Percentiles rank a stretch among this genome's conserved stretches.
These are phyloP conservation scores for Helleia helle DNA, from an alignment of 2,888 invertebrate genomes.

Conservation along the genomic window DNA sequence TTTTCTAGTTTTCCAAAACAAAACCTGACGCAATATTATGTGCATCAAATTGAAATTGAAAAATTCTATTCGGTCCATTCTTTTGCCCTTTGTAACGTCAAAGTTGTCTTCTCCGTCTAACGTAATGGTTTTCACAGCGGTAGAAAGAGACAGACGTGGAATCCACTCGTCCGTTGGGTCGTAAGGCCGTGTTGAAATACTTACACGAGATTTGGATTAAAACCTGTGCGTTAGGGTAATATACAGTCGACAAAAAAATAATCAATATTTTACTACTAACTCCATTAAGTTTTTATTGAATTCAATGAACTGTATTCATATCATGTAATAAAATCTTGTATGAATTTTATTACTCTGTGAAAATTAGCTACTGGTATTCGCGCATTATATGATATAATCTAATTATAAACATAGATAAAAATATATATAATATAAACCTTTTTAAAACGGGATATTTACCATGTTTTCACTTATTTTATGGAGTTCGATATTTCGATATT, in stretches of 20 bases:
- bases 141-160: slow-evolving; percentile 28
- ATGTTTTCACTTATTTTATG: too few relatives aligned
- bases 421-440: too few relatives aligned
- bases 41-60: slow-evolving; percentile 28
- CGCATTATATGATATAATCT: too few relatives aligned
- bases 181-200: slow-evolving; percentile 57
- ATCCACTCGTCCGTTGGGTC: slow-evolving; percentile 38
- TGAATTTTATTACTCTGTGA: too few relatives aligned
- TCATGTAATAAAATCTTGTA: too few relatives aligned
- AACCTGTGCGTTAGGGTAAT: slow-evolving; percentile 42
- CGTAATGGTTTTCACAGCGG: slow-evolving; percentile 14
- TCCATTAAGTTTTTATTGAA: neutral
- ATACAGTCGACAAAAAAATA: slow-evolving; percentile 39
- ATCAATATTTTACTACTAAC: neutral
- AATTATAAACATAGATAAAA: too few relatives aligned
- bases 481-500: too few relatives aligned
- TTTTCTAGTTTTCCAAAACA: slow-evolving; percentile 21
- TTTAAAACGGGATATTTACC: too few relatives aligned
- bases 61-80: slow-evolving; percentile 25
- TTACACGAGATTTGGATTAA: slow-evolving; percentile 63
- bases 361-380: too few relatives aligned
- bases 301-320: neutral
- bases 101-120: slow-evolving; percentile 20
- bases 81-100: slow-evolving; percentile 21
- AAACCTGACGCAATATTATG: slow-evolving; percentile 22